A percentile compares a stretch with the other conserved stretches of the same genome.
phyloP scores from a whole-genome alignment of 2,113 vertebrate genomes.

The Orycteropus afer region DNA sequence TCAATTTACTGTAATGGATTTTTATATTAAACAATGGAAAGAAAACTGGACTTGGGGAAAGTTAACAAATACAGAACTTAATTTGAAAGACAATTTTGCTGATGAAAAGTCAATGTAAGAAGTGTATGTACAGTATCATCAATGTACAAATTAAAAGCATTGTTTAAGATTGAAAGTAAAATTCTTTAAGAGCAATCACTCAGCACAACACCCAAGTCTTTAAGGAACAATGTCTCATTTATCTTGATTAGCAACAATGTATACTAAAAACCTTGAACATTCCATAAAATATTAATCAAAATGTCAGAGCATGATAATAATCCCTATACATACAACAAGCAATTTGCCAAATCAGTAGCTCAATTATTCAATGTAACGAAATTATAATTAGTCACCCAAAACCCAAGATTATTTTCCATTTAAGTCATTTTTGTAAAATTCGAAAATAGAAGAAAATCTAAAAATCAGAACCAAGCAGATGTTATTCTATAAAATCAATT shows the following conservation, averaged over 20 bases:
- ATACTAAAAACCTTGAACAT: background rate
- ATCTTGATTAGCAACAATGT: background rate
- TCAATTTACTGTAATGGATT: background rate
- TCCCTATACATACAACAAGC: constrained; percentile 13
- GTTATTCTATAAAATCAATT: constrained; percentile 54
- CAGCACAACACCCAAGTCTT: background rate
- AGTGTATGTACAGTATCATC: background rate
- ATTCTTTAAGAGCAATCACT: background rate
- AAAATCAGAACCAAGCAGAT: constrained; percentile 27
- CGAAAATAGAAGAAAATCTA: constrained; percentile 3
- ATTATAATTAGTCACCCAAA: constrained; percentile 47
- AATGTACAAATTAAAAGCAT: background rate
- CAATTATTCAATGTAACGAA: constrained; percentile 35
- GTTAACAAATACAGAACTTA: constrained; percentile 7
- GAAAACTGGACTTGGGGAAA: constrained; percentile 5
- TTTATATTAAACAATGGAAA: background rate
- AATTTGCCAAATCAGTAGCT: constrained; percentile 56
- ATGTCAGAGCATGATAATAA: background rate
- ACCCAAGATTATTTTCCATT: constrained; percentile 32
- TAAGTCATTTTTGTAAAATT: constrained; percentile 7
- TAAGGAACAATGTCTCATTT: background rate
- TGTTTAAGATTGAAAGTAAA: background rate
- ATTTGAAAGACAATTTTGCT: constrained; percentile 5
- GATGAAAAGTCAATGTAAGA: constrained; percentile 14
- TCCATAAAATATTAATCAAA: constrained; percentile 41